These are phyloP conservation scores for Sebastolobus altivelis DNA, from an alignment of 2,797 vertebrate species.

Conservation along the genomic window DNA sequence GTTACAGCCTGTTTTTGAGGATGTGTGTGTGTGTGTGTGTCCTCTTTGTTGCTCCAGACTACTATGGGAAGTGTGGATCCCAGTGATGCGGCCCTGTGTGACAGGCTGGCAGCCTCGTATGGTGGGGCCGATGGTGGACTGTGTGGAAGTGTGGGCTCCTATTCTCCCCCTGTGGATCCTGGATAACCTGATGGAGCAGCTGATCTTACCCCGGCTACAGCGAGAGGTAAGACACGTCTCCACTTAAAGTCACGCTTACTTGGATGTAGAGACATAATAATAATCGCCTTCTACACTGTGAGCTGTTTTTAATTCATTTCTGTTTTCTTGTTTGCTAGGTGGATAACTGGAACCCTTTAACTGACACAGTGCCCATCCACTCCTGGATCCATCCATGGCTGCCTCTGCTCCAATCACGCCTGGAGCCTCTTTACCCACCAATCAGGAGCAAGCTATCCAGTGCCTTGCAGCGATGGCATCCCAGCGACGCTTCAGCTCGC, in stretches of 20 bases:
- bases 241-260: not conserved
- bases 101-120: constrained; percentile 93
- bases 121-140: constrained; percentile 95
- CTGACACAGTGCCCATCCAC: constrained; percentile 97
- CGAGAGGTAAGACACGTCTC: constrained; percentile 87
- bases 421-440: constrained; percentile 95
- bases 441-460: constrained; percentile 96
- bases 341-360: constrained; percentile 97
- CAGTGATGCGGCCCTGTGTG: constrained; percentile 89
- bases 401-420: constrained; percentile 91
- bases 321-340: constrained; percentile 83
- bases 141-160: constrained; percentile 93
- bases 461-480: constrained; percentile 97
- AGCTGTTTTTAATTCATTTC: not conserved
- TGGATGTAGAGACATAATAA: not conserved
- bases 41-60: constrained; percentile 80
- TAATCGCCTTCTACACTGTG: not conserved
- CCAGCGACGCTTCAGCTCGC: constrained; percentile 95
- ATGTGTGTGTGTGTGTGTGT: not conserved
- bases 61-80: constrained; percentile 97
- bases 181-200: constrained; percentile 94
- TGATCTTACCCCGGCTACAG: constrained; percentile 95
- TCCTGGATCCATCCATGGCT: constrained; percentile 99
- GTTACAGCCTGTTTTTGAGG: not conserved
- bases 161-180: constrained; percentile 94